Evolutionary conservation across 2,888 invertebrate genomes (phyloP), one percentile per base, ranked within the genome.

Genomic region (Diabrotica balteata): DNA sequence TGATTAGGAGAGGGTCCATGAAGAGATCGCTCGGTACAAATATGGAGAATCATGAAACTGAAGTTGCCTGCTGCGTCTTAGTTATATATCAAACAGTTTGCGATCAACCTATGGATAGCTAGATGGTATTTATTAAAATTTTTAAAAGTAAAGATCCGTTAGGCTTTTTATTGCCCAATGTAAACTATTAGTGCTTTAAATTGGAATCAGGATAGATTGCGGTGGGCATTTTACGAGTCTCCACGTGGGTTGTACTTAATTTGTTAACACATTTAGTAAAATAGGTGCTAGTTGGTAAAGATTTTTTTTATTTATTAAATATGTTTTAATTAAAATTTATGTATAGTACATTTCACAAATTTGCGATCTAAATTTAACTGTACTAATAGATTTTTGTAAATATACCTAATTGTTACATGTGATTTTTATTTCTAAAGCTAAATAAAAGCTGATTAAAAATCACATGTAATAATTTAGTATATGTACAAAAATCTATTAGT

Each of bases 81-180:
- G 52, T 64, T 64, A 64, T 64, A 64, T 59, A 64, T 64, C 64
- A 64, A 64, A 64, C 64, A 64, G 59, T 64, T 64, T 64, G 58
- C 64, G 64, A 58, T 64, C 50, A 54, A 55, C 54, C 32, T 62
- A 54, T 49, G 49, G 11, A 62, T 64, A 42, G 46, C 51, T 54
- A 45, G 64, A 10, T 64, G 17, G 58, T 51, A 64, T 64, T 64
- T 59, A 64, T 64, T 64, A 58, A 64, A 58, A 32, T 58, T 64
- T 64, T 58, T 57, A 58, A 58, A 51, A 63, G 63, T 58, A 11
- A 32, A 17, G 32, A 52, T 52, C 44, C 64, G 63, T 63, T 63
- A 63, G n/a, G 46, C 32, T 61, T 44, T 54, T 45, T 63, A 57
- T 55, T 57, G 63, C 55, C 44, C 43, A 53, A 64, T 64, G 46